Conservation (phyloP, 2,113 vertebrate genomes). For the Epinephelus lanceolatus region DNA sequence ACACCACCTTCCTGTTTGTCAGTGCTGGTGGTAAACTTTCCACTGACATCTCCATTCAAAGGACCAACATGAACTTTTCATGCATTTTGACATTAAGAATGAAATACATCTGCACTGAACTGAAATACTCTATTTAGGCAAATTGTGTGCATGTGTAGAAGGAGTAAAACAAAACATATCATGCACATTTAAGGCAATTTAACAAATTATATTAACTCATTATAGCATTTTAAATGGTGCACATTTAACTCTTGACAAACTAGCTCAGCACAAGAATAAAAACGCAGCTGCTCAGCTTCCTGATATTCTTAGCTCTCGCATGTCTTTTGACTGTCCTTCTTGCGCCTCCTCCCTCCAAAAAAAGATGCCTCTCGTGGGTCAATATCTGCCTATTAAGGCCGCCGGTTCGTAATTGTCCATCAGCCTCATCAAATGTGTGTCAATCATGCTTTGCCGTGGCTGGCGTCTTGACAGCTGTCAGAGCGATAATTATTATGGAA, state of each 20-base stretch:
- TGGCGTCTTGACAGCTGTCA: conserved; percentile 64
- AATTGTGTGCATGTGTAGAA: not conserved
- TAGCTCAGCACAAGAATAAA: conserved; percentile 7
- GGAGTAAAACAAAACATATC: not conserved
- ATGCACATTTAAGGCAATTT: not conserved
- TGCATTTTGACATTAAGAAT: not conserved
- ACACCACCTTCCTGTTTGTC: conserved; percentile 91
- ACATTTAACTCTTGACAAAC: conserved; percentile 6
- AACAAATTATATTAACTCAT: not conserved
- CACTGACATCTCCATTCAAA: conserved; percentile 86
- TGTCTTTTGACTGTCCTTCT: conserved; percentile 60
- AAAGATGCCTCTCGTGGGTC: conserved; percentile 34
- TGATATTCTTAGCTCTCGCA: conserved; percentile 58
- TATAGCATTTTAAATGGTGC: not conserved
- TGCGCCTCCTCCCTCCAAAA: not conserved
- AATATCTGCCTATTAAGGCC: conserved; percentile 50
- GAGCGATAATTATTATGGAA: conserved; percentile 82
- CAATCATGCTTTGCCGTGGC: conserved; percentile 53
- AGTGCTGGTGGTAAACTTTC: conserved; percentile 88
- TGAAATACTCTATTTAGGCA: not conserved
- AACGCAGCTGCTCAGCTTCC: conserved; percentile 18
- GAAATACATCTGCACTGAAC: not conserved
- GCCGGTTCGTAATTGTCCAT: conserved; percentile 60
- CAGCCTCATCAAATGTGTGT: conserved; percentile 60
- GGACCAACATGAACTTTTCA: conserved; percentile 56